Percentiles rank a stretch among this genome's conserved stretches.
Conservation (phyloP, 2,113 vertebrate genomes). For the Daphoenositta chrysoptera region DNA sequence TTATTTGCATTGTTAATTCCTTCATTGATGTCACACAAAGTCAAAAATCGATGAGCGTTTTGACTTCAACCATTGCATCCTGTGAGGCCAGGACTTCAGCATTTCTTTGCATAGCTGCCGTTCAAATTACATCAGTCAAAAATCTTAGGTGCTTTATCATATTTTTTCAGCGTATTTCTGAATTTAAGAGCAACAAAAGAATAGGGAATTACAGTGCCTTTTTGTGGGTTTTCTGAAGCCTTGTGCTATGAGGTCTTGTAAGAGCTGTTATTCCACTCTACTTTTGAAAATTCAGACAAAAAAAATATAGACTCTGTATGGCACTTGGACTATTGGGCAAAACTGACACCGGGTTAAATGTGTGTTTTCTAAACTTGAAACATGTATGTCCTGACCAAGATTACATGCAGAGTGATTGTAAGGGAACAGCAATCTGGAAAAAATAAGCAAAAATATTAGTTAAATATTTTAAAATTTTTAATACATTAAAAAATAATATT, state of each 20-base stretch:
- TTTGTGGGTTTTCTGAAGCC: background rate
- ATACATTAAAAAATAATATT: background rate
- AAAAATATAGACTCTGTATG: background rate
- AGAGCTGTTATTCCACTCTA: background rate
- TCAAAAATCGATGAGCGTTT: background rate
- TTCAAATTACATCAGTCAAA: background rate
- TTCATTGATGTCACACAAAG: background rate
- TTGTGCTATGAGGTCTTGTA: background rate
- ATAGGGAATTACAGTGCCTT: background rate
- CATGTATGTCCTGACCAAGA: background rate
- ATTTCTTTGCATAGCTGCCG: background rate
- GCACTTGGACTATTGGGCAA: background rate
- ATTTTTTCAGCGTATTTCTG: background rate
- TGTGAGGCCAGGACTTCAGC: background rate
- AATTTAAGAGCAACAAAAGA: background rate
- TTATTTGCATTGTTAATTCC: slow-evolving; percentile 25
- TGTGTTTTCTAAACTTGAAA: background rate
- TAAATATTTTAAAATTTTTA: background rate
- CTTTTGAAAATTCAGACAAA: background rate
- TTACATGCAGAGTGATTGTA: background rate
- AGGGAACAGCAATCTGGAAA: background rate
- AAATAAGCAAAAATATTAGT: background rate
- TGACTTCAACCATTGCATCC: background rate
- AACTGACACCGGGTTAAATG: background rate
- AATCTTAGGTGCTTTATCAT: background rate